Conservation (phyloP, 2,113 vertebrate species). For the Nycticebus coucang region DNA sequence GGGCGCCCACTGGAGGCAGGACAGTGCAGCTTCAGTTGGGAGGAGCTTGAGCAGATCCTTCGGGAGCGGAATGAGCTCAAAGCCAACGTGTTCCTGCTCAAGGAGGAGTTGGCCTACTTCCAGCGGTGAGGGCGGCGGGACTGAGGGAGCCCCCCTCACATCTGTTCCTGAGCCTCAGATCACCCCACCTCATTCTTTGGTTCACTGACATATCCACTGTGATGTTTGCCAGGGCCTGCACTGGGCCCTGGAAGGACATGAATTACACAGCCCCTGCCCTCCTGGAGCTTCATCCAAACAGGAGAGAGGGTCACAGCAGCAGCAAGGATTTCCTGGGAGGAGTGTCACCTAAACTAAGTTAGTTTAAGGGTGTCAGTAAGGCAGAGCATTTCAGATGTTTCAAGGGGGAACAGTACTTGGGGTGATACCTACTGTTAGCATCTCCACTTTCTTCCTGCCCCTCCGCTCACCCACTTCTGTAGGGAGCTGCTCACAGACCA, state of each 20-base stretch:
- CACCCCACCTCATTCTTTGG: neutral
- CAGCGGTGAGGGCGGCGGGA: slow-evolving; percentile 87
- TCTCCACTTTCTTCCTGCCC: neutral
- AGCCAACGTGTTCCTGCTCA: slow-evolving; percentile 95
- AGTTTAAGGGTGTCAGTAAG: neutral
- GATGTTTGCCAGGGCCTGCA: neutral
- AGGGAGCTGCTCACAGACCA: slow-evolving; percentile 95
- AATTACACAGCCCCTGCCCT: neutral
- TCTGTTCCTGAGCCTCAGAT: slow-evolving; percentile 56
- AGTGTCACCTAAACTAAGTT: neutral
- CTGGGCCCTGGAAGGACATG: neutral
- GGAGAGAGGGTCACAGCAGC: neutral
- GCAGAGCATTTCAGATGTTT: neutral
- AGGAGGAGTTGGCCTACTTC: slow-evolving; percentile 96
- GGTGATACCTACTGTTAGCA: neutral
- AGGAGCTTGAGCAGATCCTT: slow-evolving; percentile 94
- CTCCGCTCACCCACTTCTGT: neutral
- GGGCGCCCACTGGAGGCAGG: neutral
- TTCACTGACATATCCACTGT: neutral
- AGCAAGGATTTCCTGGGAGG: neutral
- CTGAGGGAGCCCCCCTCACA: rapidly evolving
- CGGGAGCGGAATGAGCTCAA: slow-evolving; percentile 97
- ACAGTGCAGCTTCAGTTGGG: slow-evolving; percentile 90
- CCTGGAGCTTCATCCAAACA: neutral
- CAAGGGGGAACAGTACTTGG: neutral